A percentile compares a stretch with the other conserved stretches of the same genome.
These are phyloP conservation scores for Allolobophora icterica DNA, from an alignment of 2,888 invertebrate genomes.

Conservation along the genomic window DNA sequence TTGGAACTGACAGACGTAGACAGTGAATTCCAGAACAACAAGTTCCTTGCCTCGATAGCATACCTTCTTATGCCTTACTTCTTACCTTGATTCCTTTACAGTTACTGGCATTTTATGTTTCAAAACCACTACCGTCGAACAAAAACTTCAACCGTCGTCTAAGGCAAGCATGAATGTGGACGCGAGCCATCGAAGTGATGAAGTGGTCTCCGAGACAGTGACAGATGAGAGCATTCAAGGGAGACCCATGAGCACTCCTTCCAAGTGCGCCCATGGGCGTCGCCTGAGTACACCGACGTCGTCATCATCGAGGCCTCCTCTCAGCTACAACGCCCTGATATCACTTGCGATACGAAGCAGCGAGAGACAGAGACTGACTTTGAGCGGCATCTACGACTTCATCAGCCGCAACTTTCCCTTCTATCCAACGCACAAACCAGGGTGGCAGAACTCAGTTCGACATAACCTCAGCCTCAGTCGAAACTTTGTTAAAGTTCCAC, in stretches of 20 bases:
- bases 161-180: background rate
- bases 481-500: background rate
- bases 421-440: background rate
- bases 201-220: background rate
- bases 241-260: background rate
- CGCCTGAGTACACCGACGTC: background rate
- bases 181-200: background rate
- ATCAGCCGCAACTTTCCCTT: conserved; percentile 11
- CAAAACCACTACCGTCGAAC: background rate
- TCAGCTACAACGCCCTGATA: conserved; percentile 2
- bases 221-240: background rate
- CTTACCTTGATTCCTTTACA: background rate
- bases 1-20: too few relatives aligned
- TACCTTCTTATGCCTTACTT: background rate
- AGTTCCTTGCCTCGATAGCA: too few relatives aligned
- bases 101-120: background rate
- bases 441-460: background rate
- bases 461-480: conserved; percentile 11
- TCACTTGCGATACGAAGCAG: background rate
- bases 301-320: background rate
- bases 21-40: too few relatives aligned
- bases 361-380: background rate
- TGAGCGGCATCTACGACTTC: background rate
- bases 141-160: background rate
- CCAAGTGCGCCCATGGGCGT: background rate